These are phyloP conservation scores for Carabus problematicus DNA, from an alignment of 2,888 invertebrate genomes.

Conservation along the genomic window DNA sequence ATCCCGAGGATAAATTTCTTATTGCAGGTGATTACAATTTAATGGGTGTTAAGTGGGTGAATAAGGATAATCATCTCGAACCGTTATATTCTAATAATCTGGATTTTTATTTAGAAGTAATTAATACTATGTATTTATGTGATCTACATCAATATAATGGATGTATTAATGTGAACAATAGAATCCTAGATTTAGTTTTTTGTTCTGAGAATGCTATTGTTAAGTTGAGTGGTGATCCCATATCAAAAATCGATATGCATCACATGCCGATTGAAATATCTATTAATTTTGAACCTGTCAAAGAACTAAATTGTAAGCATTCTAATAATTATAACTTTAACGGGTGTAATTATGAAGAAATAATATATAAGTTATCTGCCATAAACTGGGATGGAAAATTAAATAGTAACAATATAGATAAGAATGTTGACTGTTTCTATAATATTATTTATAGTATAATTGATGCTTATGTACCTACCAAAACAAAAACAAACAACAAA, in stretches of 20 bases:
- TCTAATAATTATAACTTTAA: slow-evolving; percentile 13
- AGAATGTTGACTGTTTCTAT: slow-evolving; percentile 17
- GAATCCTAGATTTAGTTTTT: slow-evolving; percentile 17
- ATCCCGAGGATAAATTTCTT: slow-evolving; percentile 5
- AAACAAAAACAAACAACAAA: slow-evolving; percentile 3
- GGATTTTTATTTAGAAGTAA: slow-evolving; percentile 9
- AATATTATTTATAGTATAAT: slow-evolving; percentile 9
- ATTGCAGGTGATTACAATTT: slow-evolving; percentile 16
- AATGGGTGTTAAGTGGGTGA: not conserved
- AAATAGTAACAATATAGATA: slow-evolving; percentile 4
- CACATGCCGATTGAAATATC: slow-evolving; percentile 13
- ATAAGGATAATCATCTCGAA: slow-evolving; percentile 10
- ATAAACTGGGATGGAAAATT: slow-evolving; percentile 20
- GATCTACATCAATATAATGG: slow-evolving; percentile 15
- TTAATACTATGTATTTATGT: slow-evolving; percentile 14
- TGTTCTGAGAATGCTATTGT: slow-evolving; percentile 1
- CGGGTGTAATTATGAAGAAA: slow-evolving; percentile 18
- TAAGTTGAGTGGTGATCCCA: not conserved
- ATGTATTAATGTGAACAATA: slow-evolving; percentile 16
- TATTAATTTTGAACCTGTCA: not conserved
- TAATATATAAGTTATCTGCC: slow-evolving; percentile 20
- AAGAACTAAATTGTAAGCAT: not conserved
- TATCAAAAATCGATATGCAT: slow-evolving; percentile 14
- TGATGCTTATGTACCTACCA: slow-evolving; percentile 14
- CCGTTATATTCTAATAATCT: not conserved